Evolutionary conservation across 2,888 invertebrate genomes (phyloP).

Genomic region (Rotaria sp.): DNA sequence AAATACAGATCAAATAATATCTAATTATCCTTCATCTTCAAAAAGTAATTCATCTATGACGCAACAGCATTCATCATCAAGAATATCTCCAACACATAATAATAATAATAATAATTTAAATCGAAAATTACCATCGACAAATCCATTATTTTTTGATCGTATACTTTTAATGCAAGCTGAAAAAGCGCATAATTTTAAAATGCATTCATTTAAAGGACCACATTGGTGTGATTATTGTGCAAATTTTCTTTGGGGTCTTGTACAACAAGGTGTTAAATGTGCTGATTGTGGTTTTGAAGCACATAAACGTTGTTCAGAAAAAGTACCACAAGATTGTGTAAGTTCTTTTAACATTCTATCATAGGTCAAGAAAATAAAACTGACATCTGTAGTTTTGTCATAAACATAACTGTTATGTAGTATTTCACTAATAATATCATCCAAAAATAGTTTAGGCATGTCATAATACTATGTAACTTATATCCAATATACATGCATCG

Average conservation of each 20-base stretch:
- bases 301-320: conserved; percentile 80
- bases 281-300: conserved; percentile 74
- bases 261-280: conserved; percentile 82
- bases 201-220: conserved; percentile 71
- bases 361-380: too few relatives aligned
- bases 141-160: conserved; percentile 36
- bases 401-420: too few relatives aligned
- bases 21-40: neutral
- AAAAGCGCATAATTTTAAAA: conserved; percentile 45
- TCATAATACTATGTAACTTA: too few relatives aligned
- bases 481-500: too few relatives aligned
- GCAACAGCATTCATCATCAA: conserved; percentile 31
- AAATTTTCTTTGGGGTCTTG: conserved; percentile 88
- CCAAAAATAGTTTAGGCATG: too few relatives aligned
- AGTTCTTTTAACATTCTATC: neutral
- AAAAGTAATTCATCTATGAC: neutral
- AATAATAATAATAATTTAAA: neutral
- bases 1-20: neutral
- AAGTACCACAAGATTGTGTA: conserved; percentile 74
- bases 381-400: too few relatives aligned
- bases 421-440: too few relatives aligned
- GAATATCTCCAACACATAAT: conserved; percentile 11
- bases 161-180: conserved; percentile 42
- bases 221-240: conserved; percentile 91
- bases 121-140: conserved; percentile 1